Percentiles rank a stretch among this genome's conserved stretches.
These are phyloP conservation scores for Acholoe squamosa DNA, from an alignment of 2,888 invertebrate genomes.

Conservation along the genomic window DNA sequence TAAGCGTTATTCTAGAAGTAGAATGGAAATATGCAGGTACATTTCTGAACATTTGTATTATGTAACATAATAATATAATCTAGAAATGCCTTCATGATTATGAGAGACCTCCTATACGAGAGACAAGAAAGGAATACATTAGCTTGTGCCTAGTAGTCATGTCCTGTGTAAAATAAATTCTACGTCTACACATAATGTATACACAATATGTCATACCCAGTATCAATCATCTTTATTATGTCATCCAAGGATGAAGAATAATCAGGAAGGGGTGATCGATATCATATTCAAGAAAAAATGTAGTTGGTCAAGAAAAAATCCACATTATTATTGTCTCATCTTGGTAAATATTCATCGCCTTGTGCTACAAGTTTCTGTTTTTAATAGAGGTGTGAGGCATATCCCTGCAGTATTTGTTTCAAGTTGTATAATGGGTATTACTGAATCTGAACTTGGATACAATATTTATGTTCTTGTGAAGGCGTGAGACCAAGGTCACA, in stretches of 20 bases:
- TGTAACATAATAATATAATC: background rate
- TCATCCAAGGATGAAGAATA: background rate
- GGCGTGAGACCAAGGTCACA: background rate
- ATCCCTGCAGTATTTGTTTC: conserved; percentile 24
- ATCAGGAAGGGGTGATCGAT: background rate
- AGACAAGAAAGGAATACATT: background rate
- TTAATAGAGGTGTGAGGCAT: background rate
- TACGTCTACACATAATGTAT: background rate
- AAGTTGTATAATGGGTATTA: background rate
- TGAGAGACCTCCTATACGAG: background rate
- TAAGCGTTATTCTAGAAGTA: background rate
- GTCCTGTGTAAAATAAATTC: background rate
- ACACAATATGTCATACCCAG: background rate
- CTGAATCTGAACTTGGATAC: background rate
- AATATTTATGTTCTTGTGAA: background rate
- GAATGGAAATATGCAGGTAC: background rate
- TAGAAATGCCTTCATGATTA: conserved; percentile 42
- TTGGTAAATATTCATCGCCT: conserved; percentile 3
- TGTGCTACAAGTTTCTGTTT: background rate
- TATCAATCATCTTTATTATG: background rate
- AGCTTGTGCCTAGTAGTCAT: background rate
- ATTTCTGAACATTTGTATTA: background rate
- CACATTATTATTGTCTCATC: background rate
- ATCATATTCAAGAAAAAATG: background rate
- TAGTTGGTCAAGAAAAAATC: background rate